These are phyloP conservation scores for Pararge aegeria DNA, from an alignment of 1,140 invertebrate species.

Conservation along the genomic window DNA sequence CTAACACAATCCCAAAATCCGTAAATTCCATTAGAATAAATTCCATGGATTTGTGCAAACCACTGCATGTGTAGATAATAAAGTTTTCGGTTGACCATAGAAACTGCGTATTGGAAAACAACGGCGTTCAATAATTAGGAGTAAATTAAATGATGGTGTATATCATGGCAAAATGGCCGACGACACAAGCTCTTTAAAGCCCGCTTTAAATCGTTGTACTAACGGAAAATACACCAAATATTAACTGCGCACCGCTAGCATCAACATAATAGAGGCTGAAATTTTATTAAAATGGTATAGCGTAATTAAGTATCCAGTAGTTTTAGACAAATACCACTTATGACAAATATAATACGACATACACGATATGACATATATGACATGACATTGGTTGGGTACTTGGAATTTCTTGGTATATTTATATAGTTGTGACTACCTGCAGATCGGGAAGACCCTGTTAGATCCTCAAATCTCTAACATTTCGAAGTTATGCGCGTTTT, in stretches of 20 bases:
- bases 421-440: no score
- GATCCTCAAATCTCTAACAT: no score
- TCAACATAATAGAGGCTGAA: neutral
- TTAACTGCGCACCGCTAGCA: neutral
- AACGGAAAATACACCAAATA: constrained; percentile 4
- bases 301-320: neutral
- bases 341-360: neutral
- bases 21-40: neutral
- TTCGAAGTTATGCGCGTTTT: no score
- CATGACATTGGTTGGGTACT: no score
- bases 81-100: constrained; percentile 5
- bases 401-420: no score
- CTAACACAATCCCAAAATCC: no score
- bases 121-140: constrained; percentile 47
- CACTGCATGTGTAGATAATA: neutral
- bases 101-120: constrained; percentile 20
- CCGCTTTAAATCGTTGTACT: constrained; percentile 10
- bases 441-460: no score
- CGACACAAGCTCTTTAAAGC: constrained; percentile 10
- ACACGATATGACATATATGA: no score
- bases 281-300: neutral
- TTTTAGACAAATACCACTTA: neutral
- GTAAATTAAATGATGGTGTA: constrained; percentile 51
- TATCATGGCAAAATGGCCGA: constrained; percentile 39
- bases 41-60: neutral